phyloP scores from a whole-genome alignment of 2,888 invertebrate species.

The Troglohyphantes excavatus region DNA sequence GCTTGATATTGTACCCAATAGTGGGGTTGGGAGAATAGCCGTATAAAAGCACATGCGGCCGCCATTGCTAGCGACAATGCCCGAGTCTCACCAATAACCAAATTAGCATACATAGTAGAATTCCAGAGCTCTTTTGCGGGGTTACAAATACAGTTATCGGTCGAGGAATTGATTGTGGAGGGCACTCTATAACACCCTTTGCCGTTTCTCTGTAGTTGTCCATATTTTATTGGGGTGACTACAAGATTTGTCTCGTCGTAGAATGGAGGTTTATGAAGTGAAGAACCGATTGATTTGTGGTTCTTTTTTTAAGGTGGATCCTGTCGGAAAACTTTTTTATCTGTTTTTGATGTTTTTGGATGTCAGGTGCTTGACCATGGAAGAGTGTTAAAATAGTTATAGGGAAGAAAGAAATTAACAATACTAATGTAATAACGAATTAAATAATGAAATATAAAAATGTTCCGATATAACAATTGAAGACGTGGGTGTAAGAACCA shows the following conservation, averaged over 20 bases:
- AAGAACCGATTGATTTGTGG: background rate
- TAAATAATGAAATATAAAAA: too few species aligned
- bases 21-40: background rate
- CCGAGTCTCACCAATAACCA: constrained; percentile 38
- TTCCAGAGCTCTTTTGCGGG: constrained; percentile 49
- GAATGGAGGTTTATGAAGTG: constrained; percentile 38
- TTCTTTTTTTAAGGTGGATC: background rate
- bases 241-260: constrained; percentile 14
- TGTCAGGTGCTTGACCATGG: too few species aligned
- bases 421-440: too few species aligned
- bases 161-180: constrained; percentile 40
- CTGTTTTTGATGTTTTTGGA: too few species aligned
- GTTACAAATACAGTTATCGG: constrained; percentile 64
- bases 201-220: constrained; percentile 29
- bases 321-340: background rate
- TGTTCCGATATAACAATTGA: too few species aligned
- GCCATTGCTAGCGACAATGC: constrained; percentile 6
- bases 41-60: constrained; percentile 30
- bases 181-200: background rate
- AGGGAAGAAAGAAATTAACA: too few species aligned
- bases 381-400: too few species aligned
- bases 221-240: constrained; percentile 37
- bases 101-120: constrained; percentile 69
- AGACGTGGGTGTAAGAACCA: too few species aligned
- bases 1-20: constrained; percentile 21